Conservation (phyloP, 35 echinoderm and acorn worm genomes). For the Acanthaster planci region DNA sequence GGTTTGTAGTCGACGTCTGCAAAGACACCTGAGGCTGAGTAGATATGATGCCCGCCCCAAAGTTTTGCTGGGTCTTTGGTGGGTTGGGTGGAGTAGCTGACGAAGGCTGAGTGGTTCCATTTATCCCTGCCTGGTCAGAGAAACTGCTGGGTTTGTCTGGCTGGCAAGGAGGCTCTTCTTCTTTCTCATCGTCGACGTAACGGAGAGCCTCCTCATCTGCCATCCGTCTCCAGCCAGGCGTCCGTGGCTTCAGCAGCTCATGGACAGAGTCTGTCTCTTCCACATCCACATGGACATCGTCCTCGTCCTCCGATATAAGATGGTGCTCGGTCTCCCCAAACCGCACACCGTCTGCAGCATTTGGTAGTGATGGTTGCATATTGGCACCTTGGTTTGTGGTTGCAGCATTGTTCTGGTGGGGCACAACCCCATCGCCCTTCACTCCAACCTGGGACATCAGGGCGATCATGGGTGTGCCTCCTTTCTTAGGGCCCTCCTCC, state of each 20-base stretch:
- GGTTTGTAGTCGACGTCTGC: neutral
- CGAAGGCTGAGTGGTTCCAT: neutral
- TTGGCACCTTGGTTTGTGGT: conserved; percentile 7
- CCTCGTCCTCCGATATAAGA: conserved; percentile 2
- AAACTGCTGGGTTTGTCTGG: neutral
- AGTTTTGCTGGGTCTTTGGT: neutral
- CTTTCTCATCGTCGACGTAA: conserved; percentile 21
- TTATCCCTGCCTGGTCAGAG: neutral
- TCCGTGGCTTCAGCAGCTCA: conserved; percentile 30
- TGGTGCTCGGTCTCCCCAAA: conserved; percentile 15
- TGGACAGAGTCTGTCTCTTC: conserved; percentile 33
- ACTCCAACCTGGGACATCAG: neutral
- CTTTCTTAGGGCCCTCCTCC: neutral
- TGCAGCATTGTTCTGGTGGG: conserved; percentile 2
- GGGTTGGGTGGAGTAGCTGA: neutral
- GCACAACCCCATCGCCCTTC: neutral
- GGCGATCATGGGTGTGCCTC: neutral
- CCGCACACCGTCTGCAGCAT: conserved; percentile 38
- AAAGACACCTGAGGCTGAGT: neutral
- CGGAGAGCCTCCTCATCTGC: conserved; percentile 29
- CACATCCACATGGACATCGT: conserved; percentile 21
- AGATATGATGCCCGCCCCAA: neutral
- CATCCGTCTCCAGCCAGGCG: conserved; percentile 17
- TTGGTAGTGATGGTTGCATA: conserved; percentile 34
- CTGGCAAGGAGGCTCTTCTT: neutral